Conservation (phyloP, 2,797 vertebrate species). For the Babyrousa celebensis region DNA sequence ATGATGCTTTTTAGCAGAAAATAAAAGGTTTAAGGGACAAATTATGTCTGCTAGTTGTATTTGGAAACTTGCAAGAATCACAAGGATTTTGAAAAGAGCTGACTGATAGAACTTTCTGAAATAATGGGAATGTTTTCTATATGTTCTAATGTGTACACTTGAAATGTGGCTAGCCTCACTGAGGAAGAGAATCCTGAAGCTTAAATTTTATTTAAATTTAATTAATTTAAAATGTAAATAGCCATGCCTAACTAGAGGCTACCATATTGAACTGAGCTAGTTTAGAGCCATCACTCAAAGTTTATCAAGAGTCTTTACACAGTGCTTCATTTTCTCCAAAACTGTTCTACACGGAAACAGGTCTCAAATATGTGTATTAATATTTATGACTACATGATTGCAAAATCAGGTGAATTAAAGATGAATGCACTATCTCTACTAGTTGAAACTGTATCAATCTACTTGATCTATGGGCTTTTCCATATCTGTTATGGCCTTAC, state of each 20-base stretch:
- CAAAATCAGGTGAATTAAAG: not conserved
- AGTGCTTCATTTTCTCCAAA: not conserved
- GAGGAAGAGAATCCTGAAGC: not conserved
- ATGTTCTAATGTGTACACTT: not conserved
- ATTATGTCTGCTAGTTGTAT: not conserved
- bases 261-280: not conserved
- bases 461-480: not conserved
- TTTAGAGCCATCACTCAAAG: not conserved
- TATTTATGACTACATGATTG: not conserved
- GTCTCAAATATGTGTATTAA: not conserved
- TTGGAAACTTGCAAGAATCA: not conserved
- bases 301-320: not conserved
- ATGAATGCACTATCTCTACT: not conserved
- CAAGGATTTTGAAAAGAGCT: not conserved
- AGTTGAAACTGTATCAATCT: not conserved
- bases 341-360: not conserved
- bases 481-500: not conserved
- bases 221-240: not conserved
- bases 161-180: not conserved
- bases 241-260: not conserved
- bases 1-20: not conserved
- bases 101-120: not conserved
- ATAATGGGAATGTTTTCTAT: not conserved
- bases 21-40: not conserved
- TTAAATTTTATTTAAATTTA: constrained; percentile 9